Conservation (phyloP, 2,888 invertebrate genomes). For the Lottia gigantea region DNA sequence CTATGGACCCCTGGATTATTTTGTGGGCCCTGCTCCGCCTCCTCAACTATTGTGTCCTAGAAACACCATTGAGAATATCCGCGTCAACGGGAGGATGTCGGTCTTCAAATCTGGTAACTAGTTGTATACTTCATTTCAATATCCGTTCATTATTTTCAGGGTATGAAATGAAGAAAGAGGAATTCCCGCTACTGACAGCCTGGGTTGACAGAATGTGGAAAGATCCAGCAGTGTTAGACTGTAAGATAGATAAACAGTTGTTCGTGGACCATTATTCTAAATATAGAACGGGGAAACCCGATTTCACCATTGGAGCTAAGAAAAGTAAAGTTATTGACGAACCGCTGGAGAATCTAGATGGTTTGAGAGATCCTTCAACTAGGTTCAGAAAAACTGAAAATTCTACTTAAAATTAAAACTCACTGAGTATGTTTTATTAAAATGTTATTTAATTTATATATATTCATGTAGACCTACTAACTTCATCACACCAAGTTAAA, state of each 20-base stretch:
- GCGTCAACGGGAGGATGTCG: too few relatives aligned
- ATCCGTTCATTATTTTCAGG: conserved; percentile 16
- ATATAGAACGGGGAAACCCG: conserved; percentile 35
- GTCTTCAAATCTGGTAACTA: too few relatives aligned
- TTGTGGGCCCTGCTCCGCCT: too few relatives aligned
- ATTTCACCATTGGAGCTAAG: conserved; percentile 33
- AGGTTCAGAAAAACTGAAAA: conserved; percentile 21
- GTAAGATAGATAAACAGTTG: conserved; percentile 26
- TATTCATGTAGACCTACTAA: too few relatives aligned
- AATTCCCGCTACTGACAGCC: conserved; percentile 23
- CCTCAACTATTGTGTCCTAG: too few relatives aligned
- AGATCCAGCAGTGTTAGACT: conserved; percentile 27
- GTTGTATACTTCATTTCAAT: too few relatives aligned
- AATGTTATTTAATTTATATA: too few relatives aligned
- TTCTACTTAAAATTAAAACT: too few relatives aligned
- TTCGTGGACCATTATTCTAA: conserved; percentile 29
- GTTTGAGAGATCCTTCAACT: conserved; percentile 31
- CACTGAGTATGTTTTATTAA: too few relatives aligned
- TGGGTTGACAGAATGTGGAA: conserved; percentile 36
- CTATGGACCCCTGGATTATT: too few relatives aligned
- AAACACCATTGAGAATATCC: too few relatives aligned
- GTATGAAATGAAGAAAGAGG: conserved; percentile 22
- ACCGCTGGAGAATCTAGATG: conserved; percentile 33
- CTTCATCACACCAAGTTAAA: too few relatives aligned
- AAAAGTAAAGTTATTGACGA: conserved; percentile 23